phyloP scores from a whole-genome alignment of 2,888 invertebrate genomes.

The Cryptus armator region DNA sequence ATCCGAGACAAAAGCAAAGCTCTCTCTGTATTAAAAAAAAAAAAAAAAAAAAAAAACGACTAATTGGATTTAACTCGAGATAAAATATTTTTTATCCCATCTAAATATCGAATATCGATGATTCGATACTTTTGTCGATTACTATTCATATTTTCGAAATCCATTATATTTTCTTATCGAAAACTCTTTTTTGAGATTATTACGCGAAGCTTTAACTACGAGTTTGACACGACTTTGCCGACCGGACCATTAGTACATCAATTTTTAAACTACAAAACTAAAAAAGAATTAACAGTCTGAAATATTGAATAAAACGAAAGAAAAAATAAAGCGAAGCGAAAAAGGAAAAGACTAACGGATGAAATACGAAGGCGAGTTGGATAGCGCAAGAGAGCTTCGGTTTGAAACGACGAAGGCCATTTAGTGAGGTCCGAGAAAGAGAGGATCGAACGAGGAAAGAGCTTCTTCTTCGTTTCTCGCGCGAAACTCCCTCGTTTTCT shows the following conservation, averaged over 20 bases:
- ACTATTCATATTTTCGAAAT: no score
- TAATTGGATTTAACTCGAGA: not conserved
- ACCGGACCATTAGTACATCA: conserved; percentile 7
- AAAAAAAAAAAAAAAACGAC: not conserved
- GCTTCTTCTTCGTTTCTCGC: not conserved
- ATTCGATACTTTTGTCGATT: no score
- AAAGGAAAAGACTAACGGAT: conserved; percentile 5
- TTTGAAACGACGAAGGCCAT: conserved; percentile 46
- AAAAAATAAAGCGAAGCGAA: not conserved
- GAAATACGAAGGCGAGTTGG: conserved; percentile 19
- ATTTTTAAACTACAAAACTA: conserved; percentile 17
- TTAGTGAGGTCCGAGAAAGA: conserved; percentile 48
- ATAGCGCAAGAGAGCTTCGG: conserved; percentile 15
- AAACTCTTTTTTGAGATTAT: not conserved
- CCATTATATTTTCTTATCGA: no score
- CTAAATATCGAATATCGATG: no score
- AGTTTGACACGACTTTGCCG: not conserved
- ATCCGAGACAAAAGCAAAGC: not conserved
- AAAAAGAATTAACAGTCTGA: conserved; percentile 7
- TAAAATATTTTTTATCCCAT: not conserved
- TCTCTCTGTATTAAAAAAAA: not conserved
- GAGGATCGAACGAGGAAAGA: not conserved
- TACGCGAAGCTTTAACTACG: not conserved
- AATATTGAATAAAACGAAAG: conserved; percentile 11
- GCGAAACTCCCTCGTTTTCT: conserved; percentile 19